Evolutionary conservation across 2,113 vertebrate genomes (phyloP), one percentile per base, ranked within the genome.

Genomic region (Panurus biarmicus): DNA sequence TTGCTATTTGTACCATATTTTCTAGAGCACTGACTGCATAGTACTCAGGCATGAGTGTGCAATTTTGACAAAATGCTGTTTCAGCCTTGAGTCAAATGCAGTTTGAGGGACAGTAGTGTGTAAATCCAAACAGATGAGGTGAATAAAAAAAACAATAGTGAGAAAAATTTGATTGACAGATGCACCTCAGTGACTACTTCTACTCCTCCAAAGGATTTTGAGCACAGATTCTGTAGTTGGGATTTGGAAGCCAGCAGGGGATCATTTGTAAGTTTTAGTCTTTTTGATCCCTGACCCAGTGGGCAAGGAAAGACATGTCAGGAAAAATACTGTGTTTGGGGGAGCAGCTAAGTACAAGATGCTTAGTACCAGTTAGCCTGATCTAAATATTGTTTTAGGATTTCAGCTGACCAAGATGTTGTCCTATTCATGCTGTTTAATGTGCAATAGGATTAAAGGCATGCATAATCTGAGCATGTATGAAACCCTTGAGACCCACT

Each of bases 381-480:
- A 91, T 95, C 83, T 95, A 95, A 95, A 95, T 96, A 94, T 95
- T 93, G 93, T 95, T 96, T 96, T 96, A 96, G 95, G 91, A 93
- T 95, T 95, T 96, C 95, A 95, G 91, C 77, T 96, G 95, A 92
- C 95, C 95, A 95, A 92, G 89, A 94, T 95, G 94, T 92, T 94
- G 94, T 95, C 91, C 93, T 94, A 95, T 96, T 96, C 96, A 96
- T 83, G 96, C 96, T 96, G 94, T 91, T 96, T 96, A 96, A 96
- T 96, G 95, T 94, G 95, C 95, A 96, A 94, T 76, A 96, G 93
- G 94, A 96, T 96, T 95, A 94, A 96, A 94, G 82, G 82, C 93
- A 95, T 91, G 81, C 73, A 95, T 96, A 94, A 95, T 95, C 94
- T 91, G 81, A 94, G 85, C 74, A 85, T 82, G 87, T 94, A 96